phyloP scores from a whole-genome alignment of 2,797 vertebrate species.

The Alosa sapidissima region DNA sequence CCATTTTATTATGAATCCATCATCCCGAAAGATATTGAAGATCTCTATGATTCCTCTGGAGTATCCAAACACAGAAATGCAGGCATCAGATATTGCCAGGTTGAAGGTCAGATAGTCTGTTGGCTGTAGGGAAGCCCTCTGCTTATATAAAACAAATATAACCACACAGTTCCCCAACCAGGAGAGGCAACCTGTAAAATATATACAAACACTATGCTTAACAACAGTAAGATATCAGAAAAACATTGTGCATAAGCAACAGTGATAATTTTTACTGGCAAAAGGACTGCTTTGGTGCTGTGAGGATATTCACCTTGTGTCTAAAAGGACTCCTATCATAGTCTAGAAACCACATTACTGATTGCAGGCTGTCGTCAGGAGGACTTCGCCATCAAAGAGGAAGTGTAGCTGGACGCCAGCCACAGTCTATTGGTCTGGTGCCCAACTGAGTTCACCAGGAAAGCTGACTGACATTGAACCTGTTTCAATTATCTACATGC shows the following conservation, averaged over 20 bases:
- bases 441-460: not conserved
- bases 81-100: conserved; percentile 78
- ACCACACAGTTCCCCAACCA: conserved; percentile 84
- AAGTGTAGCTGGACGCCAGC: not conserved
- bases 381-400: not conserved
- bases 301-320: not conserved
- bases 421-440: not conserved
- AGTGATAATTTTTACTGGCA: not conserved
- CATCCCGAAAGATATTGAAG: conserved; percentile 79
- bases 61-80: conserved; percentile 80
- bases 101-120: conserved; percentile 81
- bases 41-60: conserved; percentile 81
- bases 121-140: conserved; percentile 75
- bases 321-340: not conserved
- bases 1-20: conserved; percentile 76
- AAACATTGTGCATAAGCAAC: not conserved
- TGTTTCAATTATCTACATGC: not conserved
- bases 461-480: not conserved
- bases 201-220: conserved; percentile 39
- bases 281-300: not conserved
- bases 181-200: conserved; percentile 75
- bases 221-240: not conserved
- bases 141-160: conserved; percentile 78
- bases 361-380: not conserved
- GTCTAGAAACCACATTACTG: not conserved